Evolutionary conservation across 2,888 invertebrate species (phyloP), one percentile per base, ranked within the genome.

Genomic region (Drosophila recens): DNA sequence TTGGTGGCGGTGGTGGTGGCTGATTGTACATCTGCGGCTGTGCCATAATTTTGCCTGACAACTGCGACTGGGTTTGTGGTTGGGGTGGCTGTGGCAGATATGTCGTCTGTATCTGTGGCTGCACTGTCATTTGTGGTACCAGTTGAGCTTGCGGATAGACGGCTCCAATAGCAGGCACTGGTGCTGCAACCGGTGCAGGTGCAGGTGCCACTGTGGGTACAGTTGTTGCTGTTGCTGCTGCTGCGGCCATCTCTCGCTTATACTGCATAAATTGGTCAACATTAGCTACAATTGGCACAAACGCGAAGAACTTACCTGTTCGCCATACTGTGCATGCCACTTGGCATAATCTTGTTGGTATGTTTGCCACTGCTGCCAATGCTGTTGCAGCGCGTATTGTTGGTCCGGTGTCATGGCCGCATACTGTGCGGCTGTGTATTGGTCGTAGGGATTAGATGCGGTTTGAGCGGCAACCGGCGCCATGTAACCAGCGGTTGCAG

Each of bases 311-410:
- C 71, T 52, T 65, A 93, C 93, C 88, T 92, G 92, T 66, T 93
- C 93, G 8, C 93, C 93, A 71, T 93, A 93, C 67, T 92, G 92
- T 2, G 92, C 92, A 80, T 92, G 92, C 93, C 93, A 93, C 53
- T 91, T 92, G 8, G 93, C 92, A 61, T 92, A 93, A 63, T 93
- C 92, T 36, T 91, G 90, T 33, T 93, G 92, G 77, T 93, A 92
- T 1, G 90, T 90, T 71, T 93, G 93, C 93, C 93, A 93, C 78
- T 93, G 93, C 67, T 92, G 92, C 92, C 92, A 92, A 73, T 93
- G 92, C 62, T 92, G 92, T 57, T 92, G 92, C 36, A 93, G 75
- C 0, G 92, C 92, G 59, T 84, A 92, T 69, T 93, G 92, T 59
- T 93, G 92, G 36, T 92, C 92, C 0, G 92, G 88, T 5, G 92